Percentiles rank a stretch among this genome's conserved stretches.
phyloP scores from a whole-genome alignment of 1,140 invertebrate species.

The Gonatopus flavifemur region DNA sequence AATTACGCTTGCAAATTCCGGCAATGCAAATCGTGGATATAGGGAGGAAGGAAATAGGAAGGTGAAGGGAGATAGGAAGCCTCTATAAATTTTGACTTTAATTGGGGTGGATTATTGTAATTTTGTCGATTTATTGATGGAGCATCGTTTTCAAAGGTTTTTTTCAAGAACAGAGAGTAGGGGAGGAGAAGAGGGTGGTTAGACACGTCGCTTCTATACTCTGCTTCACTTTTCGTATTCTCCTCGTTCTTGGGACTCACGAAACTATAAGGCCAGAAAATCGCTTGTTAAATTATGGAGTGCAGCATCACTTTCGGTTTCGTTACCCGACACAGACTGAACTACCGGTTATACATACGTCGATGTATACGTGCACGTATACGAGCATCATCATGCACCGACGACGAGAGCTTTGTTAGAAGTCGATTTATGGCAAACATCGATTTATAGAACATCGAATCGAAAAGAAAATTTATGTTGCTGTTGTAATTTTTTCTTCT shows the following conservation, averaged over 20 bases:
- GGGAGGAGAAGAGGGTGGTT: constrained; percentile 9
- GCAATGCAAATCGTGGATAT: constrained; percentile 38
- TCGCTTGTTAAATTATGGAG: constrained; percentile 52
- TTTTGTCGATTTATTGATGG: constrained; percentile 48
- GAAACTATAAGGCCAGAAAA: constrained; percentile 39
- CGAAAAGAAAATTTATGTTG: too few species aligned
- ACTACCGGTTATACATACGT: too few species aligned
- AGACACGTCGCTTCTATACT: constrained; percentile 30
- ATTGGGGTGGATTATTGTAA: constrained; percentile 57
- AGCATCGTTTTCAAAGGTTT: too few species aligned
- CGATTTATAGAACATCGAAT: too few species aligned
- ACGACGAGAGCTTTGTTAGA: constrained; percentile 23
- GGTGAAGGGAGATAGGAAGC: too few species aligned
- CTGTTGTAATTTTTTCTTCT: too few species aligned
- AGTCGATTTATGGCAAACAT: constrained; percentile 24
- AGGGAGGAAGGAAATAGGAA: too few species aligned
- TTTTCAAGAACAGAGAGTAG: background rate
- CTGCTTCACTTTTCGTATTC: constrained; percentile 15
- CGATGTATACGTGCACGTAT: constrained; percentile 31
- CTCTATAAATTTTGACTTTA: constrained; percentile 54
- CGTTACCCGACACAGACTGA: too few species aligned
- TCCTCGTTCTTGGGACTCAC: constrained; percentile 4
- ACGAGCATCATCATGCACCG: constrained; percentile 13
- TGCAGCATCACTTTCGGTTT: constrained; percentile 28
- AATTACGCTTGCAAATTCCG: constrained; percentile 52